Base-by-base conservation (phyloP, 2,797 vertebrate species). In the Oryzias sinensis region DNA sequence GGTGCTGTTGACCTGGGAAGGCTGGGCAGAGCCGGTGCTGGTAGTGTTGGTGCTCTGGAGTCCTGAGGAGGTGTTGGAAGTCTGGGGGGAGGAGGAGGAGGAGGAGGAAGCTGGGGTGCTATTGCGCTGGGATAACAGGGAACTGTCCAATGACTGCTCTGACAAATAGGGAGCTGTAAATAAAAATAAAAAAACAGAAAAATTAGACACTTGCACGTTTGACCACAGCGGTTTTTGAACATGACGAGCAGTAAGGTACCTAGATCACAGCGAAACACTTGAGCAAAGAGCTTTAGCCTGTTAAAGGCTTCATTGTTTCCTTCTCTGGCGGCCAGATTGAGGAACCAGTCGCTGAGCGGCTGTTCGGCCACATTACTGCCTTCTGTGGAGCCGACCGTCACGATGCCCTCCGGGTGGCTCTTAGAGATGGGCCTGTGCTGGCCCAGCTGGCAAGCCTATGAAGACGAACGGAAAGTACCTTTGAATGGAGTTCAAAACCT, bases 361-460 rank as follows among this genome's bases (percentile, higher is more conserved):
- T 98, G 96, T 84, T 98, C 96, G 0, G 94, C 91, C 64, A 94
- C 88, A 75, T 94, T 94, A 86, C 92, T 93, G 66, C 94, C 93
- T 74, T 95, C 93, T 57, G 92, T 87, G 66, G 91, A 87, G 65
- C 94, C 95, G 62, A 98, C 96, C 77, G 92, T 92, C 92, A 99
- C 91, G 67, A 99, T 94, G 53, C 97, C 97, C 74, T 99, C 97
- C 7, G 94, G 87, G 70, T 98, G 81, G 25, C 92, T 87, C 83
- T 94, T 96, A 80, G 95, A 97, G 91, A 99, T 97, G 70, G 97
- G 94, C 80, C 95, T 94, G 91, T 99, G 97, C 81, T 97, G 96
- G 58, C 97, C 97, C 20, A 99, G 94, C 82, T 96, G 94, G 84
- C 97, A 99, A 1, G 95, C 94, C 97, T 99, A 87, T 68, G 2